A percentile compares a stretch with the other conserved stretches of the same genome.
These are phyloP conservation scores for Eudyptes chrysolophus DNA, from an alignment of 2,113 vertebrate genomes.

Conservation along the genomic window DNA sequence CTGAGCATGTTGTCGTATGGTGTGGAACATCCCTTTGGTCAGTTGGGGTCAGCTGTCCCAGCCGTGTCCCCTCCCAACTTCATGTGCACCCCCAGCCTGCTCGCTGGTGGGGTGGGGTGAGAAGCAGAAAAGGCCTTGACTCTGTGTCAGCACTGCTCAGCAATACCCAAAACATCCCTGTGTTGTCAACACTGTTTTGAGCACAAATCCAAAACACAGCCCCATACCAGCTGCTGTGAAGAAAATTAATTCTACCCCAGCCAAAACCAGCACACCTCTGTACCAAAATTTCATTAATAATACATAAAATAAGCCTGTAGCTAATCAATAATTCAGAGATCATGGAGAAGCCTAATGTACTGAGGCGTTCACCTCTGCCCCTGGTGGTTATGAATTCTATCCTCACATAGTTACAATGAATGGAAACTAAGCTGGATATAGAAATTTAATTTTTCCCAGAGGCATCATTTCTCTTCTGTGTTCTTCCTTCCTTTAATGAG, in stretches of 20 bases:
- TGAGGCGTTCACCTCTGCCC: conserved; percentile 28
- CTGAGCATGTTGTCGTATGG: background rate
- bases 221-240: background rate
- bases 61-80: too few relatives aligned
- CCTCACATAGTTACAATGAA: background rate
- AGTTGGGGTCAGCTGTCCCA: background rate
- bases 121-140: too few relatives aligned
- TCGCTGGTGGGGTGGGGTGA: too few relatives aligned
- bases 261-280: background rate
- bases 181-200: background rate
- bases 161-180: background rate
- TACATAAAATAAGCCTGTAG: background rate
- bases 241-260: background rate
- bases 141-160: background rate
- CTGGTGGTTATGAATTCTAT: background rate
- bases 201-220: background rate
- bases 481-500: conserved; percentile 38
- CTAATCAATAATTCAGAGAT: background rate
- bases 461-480: background rate
- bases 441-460: conserved; percentile 54
- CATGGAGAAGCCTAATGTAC: background rate
- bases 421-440: conserved; percentile 46
- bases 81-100: too few relatives aligned
- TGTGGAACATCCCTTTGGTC: background rate
- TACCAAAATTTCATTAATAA: background rate